Evolutionary conservation across 2,888 invertebrate genomes (phyloP), one percentile per base, ranked within the genome.

Genomic region (Polydrusus tereticollis): DNA sequence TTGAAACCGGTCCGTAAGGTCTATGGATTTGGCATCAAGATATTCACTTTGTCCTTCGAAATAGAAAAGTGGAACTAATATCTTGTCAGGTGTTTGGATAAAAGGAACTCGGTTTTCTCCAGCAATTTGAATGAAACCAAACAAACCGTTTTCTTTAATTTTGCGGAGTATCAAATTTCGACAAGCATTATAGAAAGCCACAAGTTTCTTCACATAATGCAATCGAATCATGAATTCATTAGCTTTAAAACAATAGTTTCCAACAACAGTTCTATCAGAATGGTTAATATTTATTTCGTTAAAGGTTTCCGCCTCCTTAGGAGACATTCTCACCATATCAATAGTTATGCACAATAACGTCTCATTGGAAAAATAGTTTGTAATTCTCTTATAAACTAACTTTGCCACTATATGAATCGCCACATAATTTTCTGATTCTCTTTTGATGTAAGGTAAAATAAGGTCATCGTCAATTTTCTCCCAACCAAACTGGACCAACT

Each of bases 21-120:
- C 18, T 36, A 57, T 23, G 3, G 67, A 47, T 14, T 41, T 64
- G 0, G 33, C 20, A 7, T 75, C 65, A 6, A 76, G 21, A 18
- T 64, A 67, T 14, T 75, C 59, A 16, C 29, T 41, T 14, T 65
- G 63, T 0, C 69, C 70, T 8, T 74, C 75, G 16, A 77, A 71
- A 20, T 76, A 77, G 36, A 77, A 76, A 10, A 75, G 12, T 2
- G 77, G 77, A 12, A 75, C 29, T 41, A 73, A 69, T 16, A 60
- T 65, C 14, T 36, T 18, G 8, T 33, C 41, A 14, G 68, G 29
- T 8, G 33, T 55, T 50, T 29, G 26, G 18, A 76, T 58, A 64
- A 72, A 77, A 2, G 77, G 75, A n/a, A 75, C 55, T 4, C 57
- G n/a, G 16, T n/a, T 36, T 43, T 55, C 52, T 2, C 45, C 21